Conservation (phyloP, 2,888 invertebrate genomes). For the Ennomos fuscantarius region DNA sequence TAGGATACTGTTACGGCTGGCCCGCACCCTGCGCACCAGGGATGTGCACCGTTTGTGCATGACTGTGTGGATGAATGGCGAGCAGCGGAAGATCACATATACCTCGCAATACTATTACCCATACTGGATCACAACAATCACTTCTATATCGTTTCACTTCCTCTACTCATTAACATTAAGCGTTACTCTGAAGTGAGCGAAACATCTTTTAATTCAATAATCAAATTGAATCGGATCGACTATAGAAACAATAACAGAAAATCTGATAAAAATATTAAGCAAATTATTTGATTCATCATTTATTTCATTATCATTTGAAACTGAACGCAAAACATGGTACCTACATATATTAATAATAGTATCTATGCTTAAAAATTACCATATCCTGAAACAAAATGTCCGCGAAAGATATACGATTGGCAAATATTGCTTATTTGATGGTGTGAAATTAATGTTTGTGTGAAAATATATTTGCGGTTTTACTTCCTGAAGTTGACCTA, state of each 20-base stretch:
- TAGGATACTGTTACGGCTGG: too few relatives aligned
- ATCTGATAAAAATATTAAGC: not conserved
- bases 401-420: too few relatives aligned
- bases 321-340: too few relatives aligned
- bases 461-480: constrained; percentile 71
- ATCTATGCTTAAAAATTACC: too few relatives aligned
- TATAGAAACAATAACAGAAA: constrained; percentile 5
- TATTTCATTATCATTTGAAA: too few relatives aligned
- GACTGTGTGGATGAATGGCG: constrained; percentile 37
- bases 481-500: constrained; percentile 75
- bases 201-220: not conserved
- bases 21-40: too few relatives aligned
- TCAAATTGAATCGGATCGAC: too few relatives aligned
- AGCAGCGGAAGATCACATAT: constrained; percentile 32
- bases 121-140: constrained; percentile 17
- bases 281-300: too few relatives aligned
- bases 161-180: constrained; percentile 11
- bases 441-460: constrained; percentile 38
- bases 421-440: too few relatives aligned
- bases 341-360: too few relatives aligned
- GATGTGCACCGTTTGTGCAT: too few relatives aligned
- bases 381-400: too few relatives aligned
- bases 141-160: constrained; percentile 8
- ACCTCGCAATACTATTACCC: constrained; percentile 20
- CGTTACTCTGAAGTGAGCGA: not conserved